These are phyloP conservation scores for Azemiops feae DNA, from an alignment of 2,113 vertebrate genomes.

Conservation along the genomic window DNA sequence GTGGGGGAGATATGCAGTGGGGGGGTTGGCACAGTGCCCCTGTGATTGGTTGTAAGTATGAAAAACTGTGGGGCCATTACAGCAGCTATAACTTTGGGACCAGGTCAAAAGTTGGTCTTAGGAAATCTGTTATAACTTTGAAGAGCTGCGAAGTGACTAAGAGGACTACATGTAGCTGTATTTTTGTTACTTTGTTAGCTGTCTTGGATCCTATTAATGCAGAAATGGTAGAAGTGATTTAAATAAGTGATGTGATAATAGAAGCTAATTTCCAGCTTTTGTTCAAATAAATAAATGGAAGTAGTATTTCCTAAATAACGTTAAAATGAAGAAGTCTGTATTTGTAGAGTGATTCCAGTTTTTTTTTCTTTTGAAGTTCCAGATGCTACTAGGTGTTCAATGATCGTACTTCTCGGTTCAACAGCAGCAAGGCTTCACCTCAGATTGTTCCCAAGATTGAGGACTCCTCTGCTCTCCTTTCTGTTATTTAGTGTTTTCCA, in stretches of 20 bases:
- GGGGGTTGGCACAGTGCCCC: background rate
- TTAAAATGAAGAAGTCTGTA: background rate
- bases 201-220: background rate
- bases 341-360: conserved; percentile 59
- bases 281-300: background rate
- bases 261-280: background rate
- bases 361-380: conserved; percentile 67
- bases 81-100: background rate
- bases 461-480: conserved; percentile 67
- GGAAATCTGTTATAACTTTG: background rate
- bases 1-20: background rate
- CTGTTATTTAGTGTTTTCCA: conserved; percentile 65
- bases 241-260: background rate
- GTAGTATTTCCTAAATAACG: background rate
- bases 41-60: background rate
- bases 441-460: conserved; percentile 72
- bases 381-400: conserved; percentile 82
- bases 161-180: background rate
- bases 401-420: conserved; percentile 75
- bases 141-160: background rate
- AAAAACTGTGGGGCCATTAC: background rate
- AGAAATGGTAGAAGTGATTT: background rate
- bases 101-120: background rate
- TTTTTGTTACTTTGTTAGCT: background rate
- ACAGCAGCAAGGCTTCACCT: conserved; percentile 74